Conservation (phyloP, 2,113 vertebrate species). For the Malurus melanocephalus region DNA sequence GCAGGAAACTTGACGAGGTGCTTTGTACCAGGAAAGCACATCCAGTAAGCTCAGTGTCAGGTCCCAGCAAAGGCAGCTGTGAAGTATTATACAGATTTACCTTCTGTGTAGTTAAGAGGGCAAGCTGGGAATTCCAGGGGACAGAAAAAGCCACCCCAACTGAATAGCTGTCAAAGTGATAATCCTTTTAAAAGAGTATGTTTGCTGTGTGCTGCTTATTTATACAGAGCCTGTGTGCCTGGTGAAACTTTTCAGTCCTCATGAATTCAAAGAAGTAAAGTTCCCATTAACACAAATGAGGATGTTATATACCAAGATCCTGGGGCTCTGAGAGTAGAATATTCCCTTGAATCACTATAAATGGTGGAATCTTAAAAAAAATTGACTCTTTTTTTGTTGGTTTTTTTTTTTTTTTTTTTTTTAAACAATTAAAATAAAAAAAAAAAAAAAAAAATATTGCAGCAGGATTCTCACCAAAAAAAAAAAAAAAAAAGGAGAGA, state of each 20-base stretch:
- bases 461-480: no score
- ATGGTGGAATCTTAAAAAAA: neutral
- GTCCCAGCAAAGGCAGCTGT: conserved; percentile 41
- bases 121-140: conserved; percentile 44
- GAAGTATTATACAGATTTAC: conserved; percentile 54
- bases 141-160: conserved; percentile 40
- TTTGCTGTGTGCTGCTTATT: conserved; percentile 48
- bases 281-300: conserved; percentile 14
- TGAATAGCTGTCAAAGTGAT: conserved; percentile 61
- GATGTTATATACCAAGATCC: neutral
- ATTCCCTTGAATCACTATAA: conserved; percentile 24
- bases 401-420: neutral
- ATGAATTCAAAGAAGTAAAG: conserved; percentile 37
- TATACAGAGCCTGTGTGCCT: conserved; percentile 22
- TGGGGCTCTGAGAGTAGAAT: neutral
- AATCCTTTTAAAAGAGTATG: conserved; percentile 49
- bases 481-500: neutral
- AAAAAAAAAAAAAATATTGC: neutral
- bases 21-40: conserved; percentile 40
- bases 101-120: conserved; percentile 48
- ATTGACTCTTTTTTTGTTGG: neutral
- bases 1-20: conserved; percentile 29
- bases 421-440: no score
- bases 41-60: conserved; percentile 35
- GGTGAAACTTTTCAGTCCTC: conserved; percentile 39